Evolutionary conservation across 1,140 invertebrate species (phyloP).

Genomic region (Andricus grossulariae): DNA sequence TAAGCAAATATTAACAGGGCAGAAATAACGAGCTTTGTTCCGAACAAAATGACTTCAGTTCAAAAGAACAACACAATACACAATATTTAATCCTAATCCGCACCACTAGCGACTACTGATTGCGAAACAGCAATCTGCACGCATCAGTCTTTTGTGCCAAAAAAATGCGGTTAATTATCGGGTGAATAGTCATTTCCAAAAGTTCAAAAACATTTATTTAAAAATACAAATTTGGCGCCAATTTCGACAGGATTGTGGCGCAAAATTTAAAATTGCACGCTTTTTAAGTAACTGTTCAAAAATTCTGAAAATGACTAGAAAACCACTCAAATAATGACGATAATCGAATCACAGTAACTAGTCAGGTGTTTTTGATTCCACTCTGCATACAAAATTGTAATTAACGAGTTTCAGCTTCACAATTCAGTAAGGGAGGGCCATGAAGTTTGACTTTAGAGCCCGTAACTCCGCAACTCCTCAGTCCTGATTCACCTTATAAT

Average conservation of each 20-base stretch:
- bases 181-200: background rate
- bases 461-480: background rate
- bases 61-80: conserved; percentile 1
- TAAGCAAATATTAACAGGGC: background rate
- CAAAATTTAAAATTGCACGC: too few relatives aligned
- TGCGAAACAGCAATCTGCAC: background rate
- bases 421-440: conserved; percentile 6
- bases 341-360: background rate
- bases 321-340: background rate
- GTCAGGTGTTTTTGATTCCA: conserved; percentile 9
- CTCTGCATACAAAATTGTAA: background rate
- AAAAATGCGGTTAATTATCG: background rate
- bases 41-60: background rate
- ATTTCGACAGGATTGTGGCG: too few relatives aligned
- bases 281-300: too few relatives aligned
- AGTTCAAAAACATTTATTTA: background rate
- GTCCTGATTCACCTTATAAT: background rate
- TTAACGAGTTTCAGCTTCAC: background rate
- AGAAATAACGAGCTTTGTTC: conserved; percentile 6
- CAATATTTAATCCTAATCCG: background rate
- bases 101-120: background rate
- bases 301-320: too few relatives aligned
- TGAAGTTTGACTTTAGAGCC: background rate
- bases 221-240: too few relatives aligned
- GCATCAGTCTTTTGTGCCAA: conserved; percentile 12